Evolutionary conservation across 2,888 invertebrate genomes (phyloP).

Genomic region (Crepidodera aurea): DNA sequence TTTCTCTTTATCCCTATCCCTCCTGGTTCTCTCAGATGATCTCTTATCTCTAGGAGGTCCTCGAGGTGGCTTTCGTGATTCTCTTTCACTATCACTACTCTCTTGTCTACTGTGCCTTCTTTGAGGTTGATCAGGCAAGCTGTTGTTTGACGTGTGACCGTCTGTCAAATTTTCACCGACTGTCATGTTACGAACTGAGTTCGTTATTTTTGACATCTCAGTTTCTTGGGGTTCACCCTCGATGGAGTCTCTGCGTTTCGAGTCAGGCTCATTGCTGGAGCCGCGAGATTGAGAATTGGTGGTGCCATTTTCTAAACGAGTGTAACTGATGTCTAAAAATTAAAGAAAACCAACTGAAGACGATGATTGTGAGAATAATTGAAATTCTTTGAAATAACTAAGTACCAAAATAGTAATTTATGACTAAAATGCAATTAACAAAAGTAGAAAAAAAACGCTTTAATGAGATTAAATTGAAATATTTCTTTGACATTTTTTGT

Average conservation of each 20-base stretch:
- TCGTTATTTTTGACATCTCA: constrained; percentile 49
- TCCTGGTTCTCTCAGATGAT: constrained; percentile 37
- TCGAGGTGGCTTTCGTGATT: constrained; percentile 42
- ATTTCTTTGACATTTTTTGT: too few relatives aligned
- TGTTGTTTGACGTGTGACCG: constrained; percentile 44
- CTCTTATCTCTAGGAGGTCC: constrained; percentile 40
- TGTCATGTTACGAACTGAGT: constrained; percentile 56
- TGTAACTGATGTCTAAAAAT: constrained; percentile 5
- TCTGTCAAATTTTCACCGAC: constrained; percentile 56
- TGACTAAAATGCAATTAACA: too few relatives aligned
- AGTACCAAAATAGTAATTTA: too few relatives aligned
- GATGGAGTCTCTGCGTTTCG: constrained; percentile 50
- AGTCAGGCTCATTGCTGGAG: constrained; percentile 23
- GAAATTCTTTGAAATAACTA: too few relatives aligned
- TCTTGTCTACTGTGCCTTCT: constrained; percentile 53
- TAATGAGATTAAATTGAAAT: too few relatives aligned
- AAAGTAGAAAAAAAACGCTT: too few relatives aligned
- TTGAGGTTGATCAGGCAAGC: constrained; percentile 39
- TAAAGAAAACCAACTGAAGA: too few relatives aligned
- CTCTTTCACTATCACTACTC: constrained; percentile 56
- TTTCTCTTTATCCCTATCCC: constrained; percentile 40
- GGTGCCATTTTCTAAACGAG: constrained; percentile 19
- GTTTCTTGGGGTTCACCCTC: constrained; percentile 51
- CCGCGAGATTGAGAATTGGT: not conserved
- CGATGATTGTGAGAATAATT: too few relatives aligned